Evolutionary conservation across 1,140 invertebrate species (phyloP).

Genomic region (Steinernema khuongi): DNA sequence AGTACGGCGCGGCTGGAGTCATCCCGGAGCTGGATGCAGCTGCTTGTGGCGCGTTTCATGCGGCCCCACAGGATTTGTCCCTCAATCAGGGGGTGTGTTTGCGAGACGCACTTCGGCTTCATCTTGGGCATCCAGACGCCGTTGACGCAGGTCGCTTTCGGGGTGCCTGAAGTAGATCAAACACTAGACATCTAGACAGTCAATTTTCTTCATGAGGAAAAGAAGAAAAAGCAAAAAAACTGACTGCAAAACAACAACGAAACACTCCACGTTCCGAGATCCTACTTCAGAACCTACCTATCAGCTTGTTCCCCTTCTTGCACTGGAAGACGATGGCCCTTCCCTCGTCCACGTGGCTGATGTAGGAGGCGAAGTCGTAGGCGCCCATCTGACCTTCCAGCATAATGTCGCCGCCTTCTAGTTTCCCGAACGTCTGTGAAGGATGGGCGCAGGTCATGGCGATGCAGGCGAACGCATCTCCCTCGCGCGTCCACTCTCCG

Average conservation of each 20-base stretch:
- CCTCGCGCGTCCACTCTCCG: conserved; percentile 83
- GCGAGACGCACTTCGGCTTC: conserved; percentile 41
- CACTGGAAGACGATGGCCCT: conserved; percentile 95
- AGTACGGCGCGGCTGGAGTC: not conserved
- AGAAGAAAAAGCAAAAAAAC: conserved; percentile 16
- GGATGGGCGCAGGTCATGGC: conserved; percentile 74
- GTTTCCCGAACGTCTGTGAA: conserved; percentile 66
- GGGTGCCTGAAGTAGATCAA: conserved; percentile 68
- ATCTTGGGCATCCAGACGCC: conserved; percentile 78
- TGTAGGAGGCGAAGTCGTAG: conserved; percentile 92
- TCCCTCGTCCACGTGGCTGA: conserved; percentile 72
- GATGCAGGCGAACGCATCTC: conserved; percentile 61
- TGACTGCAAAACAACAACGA: not conserved
- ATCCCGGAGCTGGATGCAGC: not conserved
- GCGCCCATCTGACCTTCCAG: conserved; percentile 92
- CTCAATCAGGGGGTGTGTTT: conserved; percentile 43
- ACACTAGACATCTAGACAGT: no score
- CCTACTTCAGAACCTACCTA: conserved; percentile 61
- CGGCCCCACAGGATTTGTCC: conserved; percentile 38
- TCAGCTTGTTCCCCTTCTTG: conserved; percentile 78
- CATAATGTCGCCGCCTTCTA: conserved; percentile 82
- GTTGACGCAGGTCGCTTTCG: conserved; percentile 83
- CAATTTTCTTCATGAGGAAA: not conserved
- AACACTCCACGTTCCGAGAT: not conserved
- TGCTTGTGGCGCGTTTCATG: conserved; percentile 22